Evolutionary conservation across 2,888 invertebrate species (phyloP).

Genomic region (Nemurella pictetii): DNA sequence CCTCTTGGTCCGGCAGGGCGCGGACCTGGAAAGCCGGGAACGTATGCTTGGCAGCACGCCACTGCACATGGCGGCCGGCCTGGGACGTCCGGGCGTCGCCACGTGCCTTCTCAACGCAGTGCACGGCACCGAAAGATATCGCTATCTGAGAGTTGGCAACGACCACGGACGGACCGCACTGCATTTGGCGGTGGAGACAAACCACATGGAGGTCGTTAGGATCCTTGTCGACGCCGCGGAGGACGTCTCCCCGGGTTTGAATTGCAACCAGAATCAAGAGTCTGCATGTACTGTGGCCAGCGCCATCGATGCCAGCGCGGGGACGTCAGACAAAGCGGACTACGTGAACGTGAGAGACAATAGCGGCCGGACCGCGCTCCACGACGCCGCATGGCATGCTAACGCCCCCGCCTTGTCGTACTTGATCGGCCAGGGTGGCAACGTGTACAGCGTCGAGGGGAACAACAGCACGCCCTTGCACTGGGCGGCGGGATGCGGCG

Average conservation of each 20-base stretch:
- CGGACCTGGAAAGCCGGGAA: not conserved
- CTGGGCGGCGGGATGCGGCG: not conserved
- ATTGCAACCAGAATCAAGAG: too few species aligned
- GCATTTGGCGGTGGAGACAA: conserved; percentile 10
- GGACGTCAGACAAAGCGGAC: not conserved
- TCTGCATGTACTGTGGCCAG: too few species aligned
- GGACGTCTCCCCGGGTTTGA: too few species aligned
- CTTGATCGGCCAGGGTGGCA: conserved; percentile 1
- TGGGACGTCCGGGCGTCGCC: not conserved
- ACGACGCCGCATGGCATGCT: conserved; percentile 25
- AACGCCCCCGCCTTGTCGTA: not conserved
- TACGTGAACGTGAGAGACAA: not conserved
- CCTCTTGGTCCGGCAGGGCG: not conserved
- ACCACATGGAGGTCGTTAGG: conserved; percentile 17
- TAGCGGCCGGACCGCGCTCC: conserved; percentile 20
- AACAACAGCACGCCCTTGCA: not conserved
- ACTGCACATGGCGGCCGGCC: not conserved
- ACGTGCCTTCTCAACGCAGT: not conserved
- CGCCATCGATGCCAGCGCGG: not conserved
- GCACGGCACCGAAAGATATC: not conserved
- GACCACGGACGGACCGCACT: conserved; percentile 18
- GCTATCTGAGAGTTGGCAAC: not conserved
- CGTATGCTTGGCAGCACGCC: not conserved
- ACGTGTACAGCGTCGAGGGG: not conserved
- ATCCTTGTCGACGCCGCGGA: not conserved